Conservation (phyloP, 92 coral and sea anemone genomes). For the Paragorgia papillata region DNA sequence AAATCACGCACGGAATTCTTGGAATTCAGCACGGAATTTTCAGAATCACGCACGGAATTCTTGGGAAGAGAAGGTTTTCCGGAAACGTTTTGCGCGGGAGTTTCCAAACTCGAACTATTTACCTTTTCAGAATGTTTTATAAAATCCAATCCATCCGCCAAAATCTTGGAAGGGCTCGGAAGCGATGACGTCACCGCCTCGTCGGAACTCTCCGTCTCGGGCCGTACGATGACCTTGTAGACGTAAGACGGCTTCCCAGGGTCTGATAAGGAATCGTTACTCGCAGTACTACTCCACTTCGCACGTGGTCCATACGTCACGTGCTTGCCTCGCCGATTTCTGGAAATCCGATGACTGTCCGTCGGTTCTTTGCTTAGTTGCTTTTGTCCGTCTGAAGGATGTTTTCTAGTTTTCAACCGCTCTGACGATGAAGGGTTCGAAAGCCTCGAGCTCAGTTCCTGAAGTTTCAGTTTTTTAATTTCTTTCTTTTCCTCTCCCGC, state of each 20-base stretch:
- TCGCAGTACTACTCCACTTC: background rate
- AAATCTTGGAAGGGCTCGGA: background rate
- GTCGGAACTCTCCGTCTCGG: background rate
- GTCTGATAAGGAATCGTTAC: background rate
- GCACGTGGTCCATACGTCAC: constrained; percentile 18
- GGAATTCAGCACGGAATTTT: too few species aligned
- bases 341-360: background rate
- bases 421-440: background rate
- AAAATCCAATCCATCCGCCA: background rate
- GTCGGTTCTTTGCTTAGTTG: constrained; percentile 28
- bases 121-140: background rate
- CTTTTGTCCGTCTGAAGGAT: constrained; percentile 34
- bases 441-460: background rate
- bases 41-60: background rate
- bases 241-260: background rate
- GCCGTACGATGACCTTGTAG: background rate
- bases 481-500: background rate
- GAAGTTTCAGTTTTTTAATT: background rate
- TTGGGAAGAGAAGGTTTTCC: background rate
- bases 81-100: background rate
- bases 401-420: background rate
- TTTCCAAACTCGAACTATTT: background rate
- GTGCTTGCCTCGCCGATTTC: background rate
- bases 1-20: background rate
- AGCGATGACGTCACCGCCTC: background rate